A percentile compares a stretch with the other conserved stretches of the same genome.
These are phyloP conservation scores for Argopecten irradians DNA, from an alignment of 1,140 invertebrate genomes.

Conservation along the genomic window DNA sequence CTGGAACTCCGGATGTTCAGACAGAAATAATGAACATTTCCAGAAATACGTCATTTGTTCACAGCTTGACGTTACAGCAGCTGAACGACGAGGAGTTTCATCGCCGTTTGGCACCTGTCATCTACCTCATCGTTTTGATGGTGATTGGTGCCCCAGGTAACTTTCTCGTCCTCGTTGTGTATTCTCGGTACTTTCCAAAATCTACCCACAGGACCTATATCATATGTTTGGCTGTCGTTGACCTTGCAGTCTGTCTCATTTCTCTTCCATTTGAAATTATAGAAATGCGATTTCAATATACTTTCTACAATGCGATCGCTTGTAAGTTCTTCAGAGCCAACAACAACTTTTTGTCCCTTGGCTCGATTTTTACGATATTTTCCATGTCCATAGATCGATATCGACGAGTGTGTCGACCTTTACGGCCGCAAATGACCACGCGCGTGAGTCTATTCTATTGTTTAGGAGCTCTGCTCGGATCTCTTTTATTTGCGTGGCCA, in stretches of 20 bases:
- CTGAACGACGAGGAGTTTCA: conserved; percentile 53
- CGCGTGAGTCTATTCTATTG: conserved; percentile 28
- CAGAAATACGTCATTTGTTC: not conserved
- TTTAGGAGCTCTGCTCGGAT: not conserved
- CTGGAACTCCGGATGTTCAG: too few species aligned
- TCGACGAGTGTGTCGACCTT: conserved; percentile 58
- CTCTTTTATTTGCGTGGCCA: conserved; percentile 42
- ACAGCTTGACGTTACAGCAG: conserved; percentile 37
- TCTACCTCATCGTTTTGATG: conserved; percentile 54
- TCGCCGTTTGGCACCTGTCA: conserved; percentile 48
- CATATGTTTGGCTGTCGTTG: conserved; percentile 56
- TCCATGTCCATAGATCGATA: conserved; percentile 59
- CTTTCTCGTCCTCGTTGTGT: conserved; percentile 53
- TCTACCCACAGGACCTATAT: conserved; percentile 61
- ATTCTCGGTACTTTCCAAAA: conserved; percentile 46
- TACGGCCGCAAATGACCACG: conserved; percentile 50
- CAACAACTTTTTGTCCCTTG: conserved; percentile 52
- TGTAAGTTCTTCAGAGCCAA: conserved; percentile 56
- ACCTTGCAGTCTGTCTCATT: conserved; percentile 56
- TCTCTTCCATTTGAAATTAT: conserved; percentile 64
- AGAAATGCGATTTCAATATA: conserved; percentile 59
- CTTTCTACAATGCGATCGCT: conserved; percentile 48
- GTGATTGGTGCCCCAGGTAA: conserved; percentile 59
- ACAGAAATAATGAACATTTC: too few species aligned
- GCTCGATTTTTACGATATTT: conserved; percentile 57